Base-by-base conservation (phyloP, 2,888 invertebrate species). In the Caenorhabditis sp. region DNA sequence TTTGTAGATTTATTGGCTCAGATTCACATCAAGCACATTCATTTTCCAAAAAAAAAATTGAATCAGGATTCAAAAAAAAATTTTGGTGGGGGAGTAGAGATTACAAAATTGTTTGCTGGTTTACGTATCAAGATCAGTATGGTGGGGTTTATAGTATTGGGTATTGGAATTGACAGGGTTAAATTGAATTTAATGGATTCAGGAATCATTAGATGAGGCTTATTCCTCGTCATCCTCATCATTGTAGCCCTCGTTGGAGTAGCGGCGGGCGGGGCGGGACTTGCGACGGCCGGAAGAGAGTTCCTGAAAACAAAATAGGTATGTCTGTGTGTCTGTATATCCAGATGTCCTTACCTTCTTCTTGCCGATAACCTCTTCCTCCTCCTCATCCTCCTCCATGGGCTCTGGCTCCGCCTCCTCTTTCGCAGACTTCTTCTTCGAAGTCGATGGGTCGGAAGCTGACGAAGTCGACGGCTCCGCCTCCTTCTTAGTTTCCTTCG, bases 151-250 rank as follows among this genome's bases (percentile, higher is more conserved):
- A n/a, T n/a, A n/a, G n/a, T n/a, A n/a, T n/a, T n/a, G n/a, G n/a
- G n/a, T n/a, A n/a, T n/a, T n/a, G n/a, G n/a, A n/a, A n/a, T n/a
- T n/a, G n/a, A n/a, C n/a, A n/a, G n/a, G n/a, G n/a, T n/a, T n/a
- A n/a, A n/a, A n/a, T n/a, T n/a, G n/a, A n/a, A n/a, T n/a, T n/a
- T n/a, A n/a, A n/a, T n/a, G n/a, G n/a, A n/a, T n/a, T n/a, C n/a
- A n/a, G n/a, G n/a, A n/a, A n/a, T n/a, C n/a, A n/a, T n/a, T n/a
- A n/a, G n/a, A n/a, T n/a, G n/a, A n/a, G n/a, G n/a, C n/a, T n/a
- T n/a, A 47, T 5, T 80, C 81, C 12, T 72, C 69, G 7, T 82
- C 82, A 12, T 72, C 76, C 8, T 83, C 83, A 8, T 80, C 80
- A n/a, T 76, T 80, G 26, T 80, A 75, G n/a, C 73, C 76, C 22